Percentiles rank a stretch among this genome's conserved stretches.
phyloP scores from a whole-genome alignment of 2,113 vertebrate species.

The Rhipidura dahli region DNA sequence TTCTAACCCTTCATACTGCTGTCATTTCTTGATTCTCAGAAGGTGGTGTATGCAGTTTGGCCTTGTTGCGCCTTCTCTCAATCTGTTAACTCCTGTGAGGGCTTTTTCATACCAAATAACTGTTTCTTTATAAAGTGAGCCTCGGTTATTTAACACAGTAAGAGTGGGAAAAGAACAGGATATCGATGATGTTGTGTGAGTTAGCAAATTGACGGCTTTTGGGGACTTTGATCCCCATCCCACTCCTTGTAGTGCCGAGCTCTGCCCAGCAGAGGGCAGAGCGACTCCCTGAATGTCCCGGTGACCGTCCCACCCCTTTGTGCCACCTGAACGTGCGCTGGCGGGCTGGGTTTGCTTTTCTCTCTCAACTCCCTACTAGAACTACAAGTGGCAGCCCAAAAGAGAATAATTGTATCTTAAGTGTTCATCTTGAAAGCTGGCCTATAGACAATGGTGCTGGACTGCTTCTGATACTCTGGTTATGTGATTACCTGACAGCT shows the following conservation, averaged over 20 bases:
- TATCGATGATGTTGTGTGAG: not conserved
- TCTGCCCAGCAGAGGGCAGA: not conserved
- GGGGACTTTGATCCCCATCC: accelerated
- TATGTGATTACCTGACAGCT: not conserved
- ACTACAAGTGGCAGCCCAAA: not conserved
- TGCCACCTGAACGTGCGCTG: accelerated
- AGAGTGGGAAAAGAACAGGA: not conserved
- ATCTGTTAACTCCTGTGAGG: not conserved
- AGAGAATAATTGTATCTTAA: not conserved
- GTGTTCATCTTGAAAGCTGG: not conserved
- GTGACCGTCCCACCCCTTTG: accelerated
- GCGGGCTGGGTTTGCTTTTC: accelerated
- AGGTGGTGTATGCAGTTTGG: accelerated
- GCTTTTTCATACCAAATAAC: not conserved
- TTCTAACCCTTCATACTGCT: not conserved
- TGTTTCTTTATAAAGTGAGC: not conserved
- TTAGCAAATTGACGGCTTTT: not conserved
- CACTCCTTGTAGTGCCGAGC: accelerated
- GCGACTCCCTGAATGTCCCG: not conserved
- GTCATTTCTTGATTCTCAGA: not conserved
- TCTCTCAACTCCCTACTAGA: accelerated
- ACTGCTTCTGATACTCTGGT: not conserved
- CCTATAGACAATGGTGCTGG: not conserved
- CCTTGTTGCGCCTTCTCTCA: not conserved
- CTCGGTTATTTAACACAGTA: not conserved